Base-by-base conservation (phyloP, 2,113 vertebrate genomes). In the Damaliscus lunatus region DNA sequence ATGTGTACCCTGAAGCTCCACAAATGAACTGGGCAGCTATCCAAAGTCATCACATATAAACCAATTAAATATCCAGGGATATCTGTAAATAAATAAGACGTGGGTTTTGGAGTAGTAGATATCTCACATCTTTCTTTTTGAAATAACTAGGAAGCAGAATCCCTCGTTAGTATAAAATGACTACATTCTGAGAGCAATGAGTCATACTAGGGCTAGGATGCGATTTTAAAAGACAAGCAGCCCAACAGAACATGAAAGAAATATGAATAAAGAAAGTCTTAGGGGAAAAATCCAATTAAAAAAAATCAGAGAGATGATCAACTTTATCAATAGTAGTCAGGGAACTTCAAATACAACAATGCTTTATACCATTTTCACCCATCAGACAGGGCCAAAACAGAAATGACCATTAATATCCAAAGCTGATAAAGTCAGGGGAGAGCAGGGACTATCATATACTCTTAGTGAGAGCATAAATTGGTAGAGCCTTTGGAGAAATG, bases 251-350 rank as follows among this genome's bases (percentile, higher is more conserved):
- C 90, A 19, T 78, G 55, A 88, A 92, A 64, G 33, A 84, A 97
- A 96, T 83, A 77, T 29, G 50, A 92, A 71, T 40, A 94, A 6
- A 57, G 27, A 96, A 3, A 84, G 46, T 3, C 59, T 84, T 84
- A 53, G 48, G 27, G 27, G 2, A 2, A 64, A 60, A 95, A 86
- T 33, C 2, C 33, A 94, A 92, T 55, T 55, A 84, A 46, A 46
- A 91, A 96, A 93, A 27, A 88, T 74, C 40, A 92, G 23, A 33
- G 95, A 97, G 40, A 91, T 64, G 43, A 81, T 53, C 83, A 88
- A 64, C 29, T 87, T 91, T 92, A 94, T 48, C 53, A 93, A 92
- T 27, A 92, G 40, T 31, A 92, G 48, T 93, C 36, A 93, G 33
- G 19, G 31, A 85, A 94, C 60, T 60, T 46, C 27, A 95, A 95